phyloP scores from a whole-genome alignment of 2,797 vertebrate genomes.

The Crocidura indochinensis region DNA sequence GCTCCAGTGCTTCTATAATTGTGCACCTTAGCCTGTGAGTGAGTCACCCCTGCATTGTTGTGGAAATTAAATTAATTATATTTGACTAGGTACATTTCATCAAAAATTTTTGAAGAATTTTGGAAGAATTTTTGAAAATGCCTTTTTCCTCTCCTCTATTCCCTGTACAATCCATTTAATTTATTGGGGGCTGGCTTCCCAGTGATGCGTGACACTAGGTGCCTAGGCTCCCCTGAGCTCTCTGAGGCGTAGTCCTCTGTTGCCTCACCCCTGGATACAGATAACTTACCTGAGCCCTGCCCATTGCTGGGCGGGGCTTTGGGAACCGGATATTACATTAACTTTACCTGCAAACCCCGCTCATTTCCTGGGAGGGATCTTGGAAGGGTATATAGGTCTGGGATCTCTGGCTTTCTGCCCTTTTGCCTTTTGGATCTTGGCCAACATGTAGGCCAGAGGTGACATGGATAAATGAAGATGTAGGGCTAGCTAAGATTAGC shows the following conservation, averaged over 20 bases:
- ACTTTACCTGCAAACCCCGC: no score
- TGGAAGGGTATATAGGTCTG: no score
- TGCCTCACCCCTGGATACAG: background rate
- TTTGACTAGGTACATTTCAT: constrained; percentile 7
- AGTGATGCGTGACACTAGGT: background rate
- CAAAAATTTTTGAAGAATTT: constrained; percentile 19
- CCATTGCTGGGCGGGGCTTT: no score
- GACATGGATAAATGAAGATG: no score
- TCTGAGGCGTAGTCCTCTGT: no score
- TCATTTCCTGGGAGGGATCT: no score
- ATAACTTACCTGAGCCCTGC: rapidly evolving
- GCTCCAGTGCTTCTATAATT: rapidly evolving
- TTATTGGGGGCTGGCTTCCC: constrained; percentile 36
- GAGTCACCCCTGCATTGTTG: background rate
- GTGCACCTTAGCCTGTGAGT: no score
- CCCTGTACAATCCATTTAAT: constrained; percentile 49
- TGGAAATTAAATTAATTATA: constrained; percentile 55
- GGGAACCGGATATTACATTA: no score
- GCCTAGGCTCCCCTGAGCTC: background rate
- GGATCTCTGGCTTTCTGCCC: no score
- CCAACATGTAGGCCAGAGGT: no score
- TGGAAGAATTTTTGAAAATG: background rate
- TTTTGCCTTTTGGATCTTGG: no score
- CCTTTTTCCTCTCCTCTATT: background rate
- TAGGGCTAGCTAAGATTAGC: no score